Base-by-base conservation (phyloP, 1,140 invertebrate species). In the Magallana angulata region DNA sequence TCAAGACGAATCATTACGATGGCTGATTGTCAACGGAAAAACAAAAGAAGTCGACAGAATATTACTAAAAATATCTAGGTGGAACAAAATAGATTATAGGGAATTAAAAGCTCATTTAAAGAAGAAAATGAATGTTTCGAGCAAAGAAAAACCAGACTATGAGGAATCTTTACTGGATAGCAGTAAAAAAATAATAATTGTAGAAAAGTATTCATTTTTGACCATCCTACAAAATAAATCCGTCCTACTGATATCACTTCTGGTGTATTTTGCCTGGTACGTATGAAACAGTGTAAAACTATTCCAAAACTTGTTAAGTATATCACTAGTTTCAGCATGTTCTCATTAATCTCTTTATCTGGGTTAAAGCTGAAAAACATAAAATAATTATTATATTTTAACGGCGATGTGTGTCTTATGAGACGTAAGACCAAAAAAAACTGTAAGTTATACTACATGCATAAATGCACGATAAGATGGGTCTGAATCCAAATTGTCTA, bases 1-100 rank as follows among this genome's bases (percentile, higher is more conserved):
- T 57, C 81, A 90, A 24, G 92, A 92, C 16, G 93, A 94, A 87
- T 92, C 92, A 7, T 18, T 92, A 9, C 85, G 92, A 24, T 94
- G 93, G 93, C 88, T 94, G 5, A 76, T 92, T 11, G 88, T 89
- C 18, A 92, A 93, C 59, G 87, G 88, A 1, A 90, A 87, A 80
- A 58, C 82, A 36, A 85, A 90, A 86, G 89, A 48, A 48, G 36
- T 48, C 36, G 36, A 48, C 36, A 48, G 5, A 48, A 48, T 93
- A n/a, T n/a, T 93, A 11, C 87, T 84, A 81, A 91, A 90, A 82
- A 90, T 91, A 3, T 91, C 93, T 8, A 90, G 86, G 85, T 85
- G 87, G 76, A 94, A 94, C 82, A 85, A 87, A 36, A 84, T 87
- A 0, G 71, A 89, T 18, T 30, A 57, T 30, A 9, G 86, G 11